Evolutionary conservation across 1,140 invertebrate species (phyloP).

Genomic region (Drosophila erecta): DNA sequence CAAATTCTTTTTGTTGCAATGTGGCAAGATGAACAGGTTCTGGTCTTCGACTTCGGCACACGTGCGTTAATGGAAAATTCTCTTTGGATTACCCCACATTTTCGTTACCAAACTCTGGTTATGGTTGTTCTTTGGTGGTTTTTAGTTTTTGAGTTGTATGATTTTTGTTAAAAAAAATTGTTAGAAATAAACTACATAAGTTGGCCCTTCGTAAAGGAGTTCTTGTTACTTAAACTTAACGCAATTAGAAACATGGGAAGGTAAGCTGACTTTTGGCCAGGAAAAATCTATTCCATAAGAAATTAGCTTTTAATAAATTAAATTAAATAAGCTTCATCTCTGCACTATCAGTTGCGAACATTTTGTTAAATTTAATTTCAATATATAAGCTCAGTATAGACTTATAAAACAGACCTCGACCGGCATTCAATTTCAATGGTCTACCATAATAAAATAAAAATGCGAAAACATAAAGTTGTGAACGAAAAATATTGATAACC

Average conservation of each 20-base stretch:
- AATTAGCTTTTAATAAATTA: too few species aligned
- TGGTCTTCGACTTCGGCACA: conserved; percentile 41
- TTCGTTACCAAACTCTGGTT: conserved; percentile 19
- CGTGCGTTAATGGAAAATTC: conserved; percentile 71
- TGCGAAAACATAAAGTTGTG: conserved; percentile 9
- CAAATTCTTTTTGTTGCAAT: conserved; percentile 26
- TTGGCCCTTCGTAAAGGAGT: conserved; percentile 1
- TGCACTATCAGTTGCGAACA: too few species aligned
- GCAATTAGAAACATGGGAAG: conserved; percentile 14
- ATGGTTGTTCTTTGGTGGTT: conserved; percentile 19
- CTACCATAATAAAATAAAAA: conserved; percentile 7
- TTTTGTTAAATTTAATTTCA: too few species aligned
- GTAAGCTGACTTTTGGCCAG: conserved; percentile 3
- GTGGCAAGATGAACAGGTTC: conserved; percentile 37
- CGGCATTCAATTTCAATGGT: neutral
- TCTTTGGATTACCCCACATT: conserved; percentile 41
- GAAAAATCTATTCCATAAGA: too few species aligned
- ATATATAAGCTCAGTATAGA: too few species aligned
- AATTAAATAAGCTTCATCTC: too few species aligned
- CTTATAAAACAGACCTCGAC: too few species aligned
- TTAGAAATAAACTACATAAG: conserved; percentile 20
- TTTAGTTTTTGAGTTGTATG: conserved; percentile 25
- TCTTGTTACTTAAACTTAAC: neutral
- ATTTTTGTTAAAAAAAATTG: conserved; percentile 13
- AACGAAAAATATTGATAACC: conserved; percentile 35